These are phyloP conservation scores for Syngnathus rostellatus DNA, from an alignment of 2,797 vertebrate species.

Conservation along the genomic window DNA sequence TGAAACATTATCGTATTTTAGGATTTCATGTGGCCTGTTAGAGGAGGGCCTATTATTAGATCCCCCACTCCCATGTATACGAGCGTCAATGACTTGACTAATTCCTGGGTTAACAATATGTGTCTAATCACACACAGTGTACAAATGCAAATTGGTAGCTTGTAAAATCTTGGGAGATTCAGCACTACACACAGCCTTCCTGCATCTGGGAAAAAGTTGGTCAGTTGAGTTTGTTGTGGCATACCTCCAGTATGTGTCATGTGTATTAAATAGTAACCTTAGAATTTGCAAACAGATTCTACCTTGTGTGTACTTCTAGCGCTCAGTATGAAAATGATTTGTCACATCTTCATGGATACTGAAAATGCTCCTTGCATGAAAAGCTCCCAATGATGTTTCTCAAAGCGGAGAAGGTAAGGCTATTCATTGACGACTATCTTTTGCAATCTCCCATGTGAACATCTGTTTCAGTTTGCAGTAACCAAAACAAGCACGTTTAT, in stretches of 20 bases:
- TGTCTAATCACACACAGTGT: not conserved
- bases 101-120: not conserved
- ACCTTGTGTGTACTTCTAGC: not conserved
- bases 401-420: constrained; percentile 10
- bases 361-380: not conserved
- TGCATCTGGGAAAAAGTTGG: not conserved
- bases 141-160: not conserved
- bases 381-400: not conserved
- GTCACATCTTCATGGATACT: not conserved
- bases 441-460: constrained; percentile 36
- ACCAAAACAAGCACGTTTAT: constrained; percentile 43
- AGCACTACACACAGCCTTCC: not conserved
- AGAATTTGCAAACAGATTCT: not conserved
- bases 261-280: not conserved
- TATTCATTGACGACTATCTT: constrained; percentile 25
- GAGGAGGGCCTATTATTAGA: too few species aligned
- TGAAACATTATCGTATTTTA: not conserved
- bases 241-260: not conserved
- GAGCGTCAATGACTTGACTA: too few species aligned
- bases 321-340: not conserved
- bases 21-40: not conserved
- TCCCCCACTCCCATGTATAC: too few species aligned
- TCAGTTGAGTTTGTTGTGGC: not conserved
- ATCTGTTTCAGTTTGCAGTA: constrained; percentile 60
- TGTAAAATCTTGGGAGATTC: not conserved